Evolutionary conservation across 2,888 invertebrate genomes (phyloP).

Genomic region (Coenonympha glycerion): DNA sequence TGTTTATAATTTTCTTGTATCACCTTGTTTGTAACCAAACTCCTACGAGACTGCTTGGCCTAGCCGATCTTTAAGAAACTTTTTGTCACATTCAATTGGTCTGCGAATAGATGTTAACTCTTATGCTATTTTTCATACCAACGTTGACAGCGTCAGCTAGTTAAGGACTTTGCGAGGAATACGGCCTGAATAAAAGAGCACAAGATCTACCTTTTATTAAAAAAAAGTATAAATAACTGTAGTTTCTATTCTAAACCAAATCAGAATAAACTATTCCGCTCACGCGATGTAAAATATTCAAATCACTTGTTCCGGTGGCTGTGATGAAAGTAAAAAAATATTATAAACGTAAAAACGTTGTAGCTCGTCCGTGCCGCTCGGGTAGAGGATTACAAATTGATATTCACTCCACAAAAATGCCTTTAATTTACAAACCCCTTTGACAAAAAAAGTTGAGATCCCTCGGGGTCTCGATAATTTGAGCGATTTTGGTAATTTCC

Average conservation of each 20-base stretch:
- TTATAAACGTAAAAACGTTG: background rate
- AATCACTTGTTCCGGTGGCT: background rate
- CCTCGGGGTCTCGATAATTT: slow-evolving; percentile 33
- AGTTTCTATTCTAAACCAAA: background rate
- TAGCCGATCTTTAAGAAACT: no score
- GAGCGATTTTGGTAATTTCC: slow-evolving; percentile 36
- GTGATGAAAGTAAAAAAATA: background rate
- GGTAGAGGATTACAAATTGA: slow-evolving; percentile 9
- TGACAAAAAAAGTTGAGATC: slow-evolving; percentile 28
- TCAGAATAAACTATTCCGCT: background rate
- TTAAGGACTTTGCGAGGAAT: background rate
- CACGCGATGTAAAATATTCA: background rate
- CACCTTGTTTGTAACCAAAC: no score
- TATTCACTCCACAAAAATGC: slow-evolving; percentile 21
- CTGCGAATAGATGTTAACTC: no score
- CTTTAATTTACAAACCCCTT: slow-evolving; percentile 31
- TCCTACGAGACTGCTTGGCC: no score
- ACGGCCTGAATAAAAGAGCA: no score
- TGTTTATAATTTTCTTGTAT: no score
- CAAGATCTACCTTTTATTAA: background rate
- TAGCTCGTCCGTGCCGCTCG: background rate
- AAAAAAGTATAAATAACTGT: background rate
- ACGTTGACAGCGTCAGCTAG: no score
- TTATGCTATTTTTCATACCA: no score
- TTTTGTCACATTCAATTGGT: no score